These are phyloP conservation scores for Okapia johnstoni DNA, from an alignment of 2,113 vertebrate genomes.

Conservation along the genomic window DNA sequence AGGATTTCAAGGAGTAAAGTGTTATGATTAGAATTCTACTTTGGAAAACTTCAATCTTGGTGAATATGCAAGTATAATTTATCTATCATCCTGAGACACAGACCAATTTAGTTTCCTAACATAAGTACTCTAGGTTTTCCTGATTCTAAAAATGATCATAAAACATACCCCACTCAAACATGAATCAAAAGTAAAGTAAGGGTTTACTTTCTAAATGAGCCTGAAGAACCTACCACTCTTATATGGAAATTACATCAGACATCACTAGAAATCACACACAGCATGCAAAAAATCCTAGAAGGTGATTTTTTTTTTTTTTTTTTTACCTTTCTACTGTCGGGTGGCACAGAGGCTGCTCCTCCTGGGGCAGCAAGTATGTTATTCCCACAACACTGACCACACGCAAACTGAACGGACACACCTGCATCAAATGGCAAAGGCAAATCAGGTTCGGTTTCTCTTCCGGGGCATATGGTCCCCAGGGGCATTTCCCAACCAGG, in stretches of 20 bases:
- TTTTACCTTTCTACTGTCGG: slow-evolving; percentile 94
- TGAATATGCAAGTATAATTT: background rate
- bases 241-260: background rate
- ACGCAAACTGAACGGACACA: slow-evolving; percentile 95
- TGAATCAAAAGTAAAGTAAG: background rate
- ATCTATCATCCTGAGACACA: background rate
- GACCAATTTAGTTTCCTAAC: background rate
- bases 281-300: background rate
- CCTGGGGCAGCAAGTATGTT: slow-evolving; percentile 96
- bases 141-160: background rate
- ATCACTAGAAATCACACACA: background rate
- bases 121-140: background rate
- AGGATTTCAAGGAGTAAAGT: background rate
- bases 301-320: slow-evolving; percentile 20
- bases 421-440: slow-evolving; percentile 70
- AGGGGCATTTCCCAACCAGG: background rate
- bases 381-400: slow-evolving; percentile 98
- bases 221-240: background rate
- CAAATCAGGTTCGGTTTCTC: background rate
- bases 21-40: background rate
- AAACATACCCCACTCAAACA: background rate
- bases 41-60: background rate
- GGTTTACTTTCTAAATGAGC: background rate
- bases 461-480: background rate
- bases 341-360: slow-evolving; percentile 95